Evolutionary conservation across 2,888 invertebrate species (phyloP), one percentile per base, ranked within the genome.

Genomic region (Luffia ferchaultella): DNA sequence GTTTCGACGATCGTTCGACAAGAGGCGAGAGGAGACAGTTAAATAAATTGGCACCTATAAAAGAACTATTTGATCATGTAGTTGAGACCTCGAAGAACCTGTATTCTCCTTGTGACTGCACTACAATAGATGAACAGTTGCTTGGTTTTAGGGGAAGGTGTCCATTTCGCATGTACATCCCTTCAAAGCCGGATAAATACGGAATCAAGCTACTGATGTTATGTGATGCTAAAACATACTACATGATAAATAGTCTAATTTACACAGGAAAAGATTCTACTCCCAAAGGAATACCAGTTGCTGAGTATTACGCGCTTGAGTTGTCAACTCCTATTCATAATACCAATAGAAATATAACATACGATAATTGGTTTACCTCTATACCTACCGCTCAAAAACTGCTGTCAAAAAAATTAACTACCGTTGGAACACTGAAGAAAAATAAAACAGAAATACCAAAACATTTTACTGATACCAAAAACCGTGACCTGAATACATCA

Each of bases 131-230:
- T 15, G 40, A 40, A n/a, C n/a, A n/a, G n/a, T n/a, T n/a, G n/a
- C n/a, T 43, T 15, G 7, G n/a, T n/a, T 43, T 43, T 43, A 15
- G 43, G 12, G 43, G 43, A 43, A 15, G 43, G 16, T 43, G 43
- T 43, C 12, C 16, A 15, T 43, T 43, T 43, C 19, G 16, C 16
- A 45, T 53, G 49, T 53, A 53, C 45, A 53, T 53, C 19, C 51
- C 53, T 18, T 46, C 46, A 44, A 53, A 51, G 45, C 51, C 53
- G 30, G 51, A 51, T 49, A 53, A 49, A 48, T 53, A 53, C 47
- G 53, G 51, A 9, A 49, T 53, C 15, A 53, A 53, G 51, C 43
- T 51, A 42, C 20, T 53, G 19, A 46, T 51, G 49, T 46, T 53
- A 20, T 53, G 49, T 47, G 53, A 53, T 44, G 46, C 53, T 17